Evolutionary conservation across 1,140 invertebrate genomes (phyloP).

Genomic region (Portunus trituberculatus): DNA sequence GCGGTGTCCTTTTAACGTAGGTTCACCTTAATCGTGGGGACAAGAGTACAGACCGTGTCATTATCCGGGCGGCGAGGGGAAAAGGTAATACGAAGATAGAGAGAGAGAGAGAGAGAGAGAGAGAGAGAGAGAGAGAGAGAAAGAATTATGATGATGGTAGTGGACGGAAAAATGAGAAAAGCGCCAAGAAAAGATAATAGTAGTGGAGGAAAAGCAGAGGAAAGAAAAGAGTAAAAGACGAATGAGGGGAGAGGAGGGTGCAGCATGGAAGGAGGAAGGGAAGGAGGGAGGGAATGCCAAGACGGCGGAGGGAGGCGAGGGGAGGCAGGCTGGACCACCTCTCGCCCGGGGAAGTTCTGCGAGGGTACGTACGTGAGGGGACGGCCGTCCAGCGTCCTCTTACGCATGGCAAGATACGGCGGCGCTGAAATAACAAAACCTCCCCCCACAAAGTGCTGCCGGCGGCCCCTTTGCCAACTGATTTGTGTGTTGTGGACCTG

Average conservation of each 20-base stretch:
- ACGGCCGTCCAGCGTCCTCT: background rate
- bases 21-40: background rate
- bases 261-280: background rate
- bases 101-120: conserved; percentile 20
- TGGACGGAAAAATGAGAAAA: background rate
- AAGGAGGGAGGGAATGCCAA: background rate
- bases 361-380: conserved; percentile 16
- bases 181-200: background rate
- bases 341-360: background rate
- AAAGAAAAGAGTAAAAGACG: background rate
- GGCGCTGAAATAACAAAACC: conserved; percentile 9
- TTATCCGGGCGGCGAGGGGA: background rate
- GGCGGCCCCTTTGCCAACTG: background rate
- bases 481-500: conserved; percentile 12
- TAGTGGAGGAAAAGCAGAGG: background rate
- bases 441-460: background rate
- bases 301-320: background rate
- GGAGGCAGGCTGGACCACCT: background rate
- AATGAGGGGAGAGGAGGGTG: background rate
- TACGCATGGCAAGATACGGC: background rate
- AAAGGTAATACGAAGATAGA: conserved; percentile 5
- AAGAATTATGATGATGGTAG: background rate
- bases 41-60: background rate
- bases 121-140: conserved; percentile 20
- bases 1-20: background rate